These are phyloP conservation scores for Smutsia gigantea DNA, from an alignment of 2,797 vertebrate species.

Conservation along the genomic window DNA sequence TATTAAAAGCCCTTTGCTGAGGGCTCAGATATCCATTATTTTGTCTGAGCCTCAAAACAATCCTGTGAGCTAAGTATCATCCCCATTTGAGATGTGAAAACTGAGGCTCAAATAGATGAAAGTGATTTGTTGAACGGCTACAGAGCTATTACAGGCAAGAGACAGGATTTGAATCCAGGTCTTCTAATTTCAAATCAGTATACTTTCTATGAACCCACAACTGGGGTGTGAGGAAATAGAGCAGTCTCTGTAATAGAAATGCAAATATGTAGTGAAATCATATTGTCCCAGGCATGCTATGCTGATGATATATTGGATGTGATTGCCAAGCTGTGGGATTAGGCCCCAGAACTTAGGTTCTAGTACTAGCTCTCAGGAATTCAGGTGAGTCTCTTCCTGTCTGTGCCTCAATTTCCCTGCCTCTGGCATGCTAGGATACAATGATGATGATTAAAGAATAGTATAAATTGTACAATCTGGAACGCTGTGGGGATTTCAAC, in stretches of 20 bases:
- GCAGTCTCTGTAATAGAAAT: not conserved
- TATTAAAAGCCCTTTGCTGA: not conserved
- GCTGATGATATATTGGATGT: not conserved
- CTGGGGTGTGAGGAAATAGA: not conserved
- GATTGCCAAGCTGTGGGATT: not conserved
- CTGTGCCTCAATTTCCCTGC: not conserved
- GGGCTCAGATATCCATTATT: not conserved
- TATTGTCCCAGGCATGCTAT: not conserved
- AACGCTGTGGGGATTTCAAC: not conserved
- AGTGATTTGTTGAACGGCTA: constrained; percentile 44
- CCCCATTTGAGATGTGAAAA: constrained; percentile 14
- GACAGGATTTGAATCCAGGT: not conserved
- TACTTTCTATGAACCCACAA: constrained; percentile 45
- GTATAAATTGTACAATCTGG: not conserved
- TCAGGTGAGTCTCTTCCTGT: not conserved
- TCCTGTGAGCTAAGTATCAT: constrained; percentile 45
- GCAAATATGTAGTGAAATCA: not conserved
- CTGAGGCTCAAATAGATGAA: constrained; percentile 1
- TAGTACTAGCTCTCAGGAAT: not conserved
- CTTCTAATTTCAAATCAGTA: not conserved
- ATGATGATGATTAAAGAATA: not conserved
- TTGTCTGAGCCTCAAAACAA: constrained; percentile 37
- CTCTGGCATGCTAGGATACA: not conserved
- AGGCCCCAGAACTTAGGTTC: not conserved
- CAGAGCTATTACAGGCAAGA: not conserved